A percentile compares a stretch with the other conserved stretches of the same genome.
These are phyloP conservation scores for Tinea trinotella DNA, from an alignment of 2,888 invertebrate species.

Conservation along the genomic window DNA sequence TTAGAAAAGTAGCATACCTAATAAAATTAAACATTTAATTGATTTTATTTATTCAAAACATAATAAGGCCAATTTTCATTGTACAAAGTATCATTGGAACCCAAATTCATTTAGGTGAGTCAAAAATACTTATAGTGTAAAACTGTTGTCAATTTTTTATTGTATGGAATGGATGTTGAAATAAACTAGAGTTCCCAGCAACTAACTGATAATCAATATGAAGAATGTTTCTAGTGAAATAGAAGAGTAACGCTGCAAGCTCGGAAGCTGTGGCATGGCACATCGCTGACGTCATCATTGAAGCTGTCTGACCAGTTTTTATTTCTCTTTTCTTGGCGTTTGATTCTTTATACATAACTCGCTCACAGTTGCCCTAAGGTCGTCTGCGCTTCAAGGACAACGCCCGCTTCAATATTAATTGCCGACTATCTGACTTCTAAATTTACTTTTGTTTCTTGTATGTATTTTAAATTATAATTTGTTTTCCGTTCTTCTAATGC, in stretches of 20 bases:
- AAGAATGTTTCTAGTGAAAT: constrained; percentile 6
- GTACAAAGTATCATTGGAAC: too few relatives aligned
- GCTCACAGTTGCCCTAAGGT: constrained; percentile 53
- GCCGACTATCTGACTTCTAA: constrained; percentile 14
- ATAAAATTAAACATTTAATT: too few relatives aligned
- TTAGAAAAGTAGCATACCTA: too few relatives aligned
- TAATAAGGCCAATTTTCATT: too few relatives aligned
- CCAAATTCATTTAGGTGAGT: too few relatives aligned
- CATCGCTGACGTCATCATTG: constrained; percentile 49
- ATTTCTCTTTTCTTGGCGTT: constrained; percentile 54
- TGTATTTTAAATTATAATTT: not conserved
- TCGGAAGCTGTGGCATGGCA: constrained; percentile 51
- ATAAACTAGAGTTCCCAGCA: too few relatives aligned
- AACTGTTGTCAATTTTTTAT: too few relatives aligned
- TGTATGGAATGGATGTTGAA: too few relatives aligned
- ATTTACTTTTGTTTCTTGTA: constrained; percentile 15
- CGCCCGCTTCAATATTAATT: constrained; percentile 19
- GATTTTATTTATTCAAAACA: too few relatives aligned
- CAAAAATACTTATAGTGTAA: too few relatives aligned
- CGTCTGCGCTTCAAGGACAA: constrained; percentile 60
- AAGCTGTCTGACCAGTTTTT: constrained; percentile 56
- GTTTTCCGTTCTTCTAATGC: not conserved
- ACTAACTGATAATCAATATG: too few relatives aligned
- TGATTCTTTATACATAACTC: constrained; percentile 68
- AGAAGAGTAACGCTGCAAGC: constrained; percentile 17